Evolutionary conservation across 2,797 vertebrate species (phyloP), one percentile per base, ranked within the genome.

Genomic region (Fundulus diaphanus): DNA sequence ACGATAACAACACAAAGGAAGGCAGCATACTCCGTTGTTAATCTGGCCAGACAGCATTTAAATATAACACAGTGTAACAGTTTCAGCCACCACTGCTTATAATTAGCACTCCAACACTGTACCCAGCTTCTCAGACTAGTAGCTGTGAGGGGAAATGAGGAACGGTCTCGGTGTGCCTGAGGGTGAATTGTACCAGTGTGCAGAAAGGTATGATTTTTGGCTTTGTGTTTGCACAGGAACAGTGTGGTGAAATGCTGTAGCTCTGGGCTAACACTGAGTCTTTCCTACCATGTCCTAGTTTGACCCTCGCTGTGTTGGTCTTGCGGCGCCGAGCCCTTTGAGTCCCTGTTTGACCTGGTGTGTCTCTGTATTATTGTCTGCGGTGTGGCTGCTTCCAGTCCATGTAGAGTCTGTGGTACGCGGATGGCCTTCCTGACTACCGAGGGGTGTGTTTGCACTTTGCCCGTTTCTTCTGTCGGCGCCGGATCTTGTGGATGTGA

Each of bases 301-400:
- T 81, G 73, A 35, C 86, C 79, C 0, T 74, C 29, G 11, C 51
- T 76, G 54, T 77, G 67, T 63, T 24, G 42, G 42, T 73, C 76
- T 2, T 48, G 82, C 52, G 69, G 80, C 20, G 69, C 56, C 52
- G 75, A 81, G 70, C 77, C 44, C 68, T n/a, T 63, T 31, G 33
- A 67, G n/a, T 31, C 7, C 1, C 65, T 18, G 0, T 70, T 94
- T 74, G 96, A 90, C 90, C 94, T 93, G 18, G 92, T 93, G 88
- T 74, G 90, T 91, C 77, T 89, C 66, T 80, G 85, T 42, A 72
- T 77, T 31, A 82, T 54, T 0, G 59, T 75, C 46, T 85, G 88
- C 16, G 78, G 93, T 42, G 94, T 92, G 74, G 82, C 76, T 0
- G 74, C 61, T 27, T 91, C 82, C 78, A 77, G 82, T 44, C 84